Evolutionary conservation across 2,888 invertebrate genomes (phyloP), one percentile per base, ranked within the genome.

Genomic region (Monopis laevigella): DNA sequence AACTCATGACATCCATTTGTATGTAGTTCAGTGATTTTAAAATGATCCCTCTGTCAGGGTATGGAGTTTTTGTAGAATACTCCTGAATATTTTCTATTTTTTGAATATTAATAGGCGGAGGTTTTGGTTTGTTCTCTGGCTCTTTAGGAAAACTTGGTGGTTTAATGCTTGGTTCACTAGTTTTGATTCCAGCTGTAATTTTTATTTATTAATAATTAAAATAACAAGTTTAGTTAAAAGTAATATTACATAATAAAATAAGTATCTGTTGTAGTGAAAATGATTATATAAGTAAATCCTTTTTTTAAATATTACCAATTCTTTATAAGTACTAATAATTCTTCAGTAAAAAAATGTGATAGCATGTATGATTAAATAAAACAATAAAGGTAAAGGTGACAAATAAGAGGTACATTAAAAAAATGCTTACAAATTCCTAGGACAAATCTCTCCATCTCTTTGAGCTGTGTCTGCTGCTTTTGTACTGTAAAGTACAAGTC

Each of bases 381-480:
- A 29, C 29, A 7, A n/a, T n/a, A n/a, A n/a, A n/a, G n/a, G n/a
- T n/a, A n/a, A n/a, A n/a, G n/a, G n/a, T n/a, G n/a, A n/a, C n/a
- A n/a, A n/a, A n/a, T n/a, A n/a, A n/a, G n/a, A n/a, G n/a, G n/a
- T n/a, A 24, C 24, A 24, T 21, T n/a, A 17, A 28, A 29, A 10
- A 13, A 10, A 17, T 39, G 17, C 59, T 47, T 57, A 75, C 78
- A 59, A 53, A 70, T 47, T 35, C 69, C 58, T 43, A 66, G 58
- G 43, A 80, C 59, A 12, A 71, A 52, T 49, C 88, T 82, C 44
- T 86, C 84, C 62, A 96, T 80, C 74, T 94, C 91, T 50, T 86
- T 75, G 10, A 96, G 84, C 62, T 93, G 89, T 19, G 89, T 86
- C 51, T 89, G 88, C 61, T 96, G 94, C 48, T 86, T 84, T 60